Conservation (phyloP, 2,888 invertebrate species). For the Cantharis rufa region DNA sequence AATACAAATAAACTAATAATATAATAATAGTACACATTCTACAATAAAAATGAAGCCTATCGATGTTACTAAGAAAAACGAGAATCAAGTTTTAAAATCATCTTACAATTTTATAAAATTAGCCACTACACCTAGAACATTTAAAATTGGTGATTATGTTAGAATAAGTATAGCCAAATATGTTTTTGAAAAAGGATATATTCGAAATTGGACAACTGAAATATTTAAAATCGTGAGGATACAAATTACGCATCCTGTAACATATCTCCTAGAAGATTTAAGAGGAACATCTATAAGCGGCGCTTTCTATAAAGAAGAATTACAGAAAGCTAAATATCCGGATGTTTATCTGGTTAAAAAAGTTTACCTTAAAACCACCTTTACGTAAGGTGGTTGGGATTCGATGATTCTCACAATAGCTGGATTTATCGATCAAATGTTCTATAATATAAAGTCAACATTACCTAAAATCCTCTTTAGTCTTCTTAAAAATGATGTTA, state of each 20-base stretch:
- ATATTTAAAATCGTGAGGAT: too few relatives aligned
- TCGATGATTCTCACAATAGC: constrained; percentile 7
- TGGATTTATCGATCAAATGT: constrained; percentile 1
- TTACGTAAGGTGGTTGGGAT: constrained; percentile 39
- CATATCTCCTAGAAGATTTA: constrained; percentile 2
- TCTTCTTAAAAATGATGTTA: too few relatives aligned
- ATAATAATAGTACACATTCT: constrained; percentile 44
- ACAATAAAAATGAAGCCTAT: constrained; percentile 45
- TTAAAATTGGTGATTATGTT: too few relatives aligned
- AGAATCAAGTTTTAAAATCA: constrained; percentile 34
- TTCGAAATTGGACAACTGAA: too few relatives aligned
- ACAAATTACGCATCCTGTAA: too few relatives aligned
- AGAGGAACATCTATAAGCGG: constrained; percentile 36
- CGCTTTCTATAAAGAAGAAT: constrained; percentile 41
- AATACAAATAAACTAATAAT: too few relatives aligned
- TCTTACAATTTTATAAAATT: constrained; percentile 32
- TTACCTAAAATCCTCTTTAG: too few relatives aligned
- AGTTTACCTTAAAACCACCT: constrained; percentile 36
- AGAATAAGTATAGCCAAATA: too few relatives aligned
- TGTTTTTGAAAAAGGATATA: too few relatives aligned
- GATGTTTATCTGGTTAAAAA: constrained; percentile 45
- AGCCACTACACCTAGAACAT: too few relatives aligned
- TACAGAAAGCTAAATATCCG: constrained; percentile 31
- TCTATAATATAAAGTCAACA: not conserved
- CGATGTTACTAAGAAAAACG: constrained; percentile 45